Evolutionary conservation across 2,888 invertebrate genomes (phyloP).

Genomic region (Geotrupes spiniger): DNA sequence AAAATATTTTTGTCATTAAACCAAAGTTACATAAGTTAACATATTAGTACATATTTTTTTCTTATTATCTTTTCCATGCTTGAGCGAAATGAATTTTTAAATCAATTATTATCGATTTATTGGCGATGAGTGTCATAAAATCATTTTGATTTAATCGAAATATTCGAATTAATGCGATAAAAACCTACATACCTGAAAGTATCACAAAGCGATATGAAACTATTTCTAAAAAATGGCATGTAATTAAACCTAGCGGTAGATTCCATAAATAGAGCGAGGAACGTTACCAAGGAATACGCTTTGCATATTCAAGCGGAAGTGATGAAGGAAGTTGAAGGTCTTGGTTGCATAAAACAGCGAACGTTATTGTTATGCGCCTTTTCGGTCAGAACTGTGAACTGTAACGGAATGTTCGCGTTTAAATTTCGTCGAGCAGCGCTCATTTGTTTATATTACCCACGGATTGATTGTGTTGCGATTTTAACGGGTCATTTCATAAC

Average conservation of each 20-base stretch:
- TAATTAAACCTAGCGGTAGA: conserved; percentile 21
- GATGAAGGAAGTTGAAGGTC: conserved; percentile 25
- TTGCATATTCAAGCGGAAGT: conserved; percentile 25
- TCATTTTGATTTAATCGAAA: no score
- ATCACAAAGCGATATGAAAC: no score
- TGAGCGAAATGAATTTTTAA: no score
- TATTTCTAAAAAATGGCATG: conserved; percentile 15
- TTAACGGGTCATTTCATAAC: no score
- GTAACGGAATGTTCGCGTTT: conserved; percentile 16
- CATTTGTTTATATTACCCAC: not conserved
- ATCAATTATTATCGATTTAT: no score
- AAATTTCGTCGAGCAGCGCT: not conserved
- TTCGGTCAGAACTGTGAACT: conserved; percentile 25
- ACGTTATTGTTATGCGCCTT: conserved; percentile 23
- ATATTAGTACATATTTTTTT: no score
- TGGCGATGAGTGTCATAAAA: no score
- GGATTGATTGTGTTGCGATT: not conserved
- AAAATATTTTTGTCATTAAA: no score
- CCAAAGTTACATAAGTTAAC: no score
- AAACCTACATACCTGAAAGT: no score
- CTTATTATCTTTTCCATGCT: no score
- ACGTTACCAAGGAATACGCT: conserved; percentile 14
- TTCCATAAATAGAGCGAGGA: conserved; percentile 20
- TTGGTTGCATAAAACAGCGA: conserved; percentile 22
- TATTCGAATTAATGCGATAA: no score